phyloP scores from a whole-genome alignment of 2,113 vertebrate species.

The Microtus ochrogaster region DNA sequence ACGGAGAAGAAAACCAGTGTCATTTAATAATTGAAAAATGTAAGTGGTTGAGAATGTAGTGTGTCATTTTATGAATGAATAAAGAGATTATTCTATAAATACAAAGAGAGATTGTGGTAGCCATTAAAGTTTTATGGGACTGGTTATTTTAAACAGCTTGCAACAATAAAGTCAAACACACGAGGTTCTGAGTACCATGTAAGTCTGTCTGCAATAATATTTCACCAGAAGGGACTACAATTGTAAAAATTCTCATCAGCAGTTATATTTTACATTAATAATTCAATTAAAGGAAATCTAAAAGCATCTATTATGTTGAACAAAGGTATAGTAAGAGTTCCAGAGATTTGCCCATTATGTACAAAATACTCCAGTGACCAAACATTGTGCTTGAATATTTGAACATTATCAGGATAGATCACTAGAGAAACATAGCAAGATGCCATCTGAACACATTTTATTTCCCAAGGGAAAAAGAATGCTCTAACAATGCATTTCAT shows the following conservation, averaged over 20 bases:
- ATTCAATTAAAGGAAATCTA: slow-evolving; percentile 28
- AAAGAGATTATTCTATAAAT: slow-evolving; percentile 72
- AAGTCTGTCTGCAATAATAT: slow-evolving; percentile 76
- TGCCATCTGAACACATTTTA: neutral
- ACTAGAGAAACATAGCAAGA: neutral
- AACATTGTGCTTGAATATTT: slow-evolving; percentile 38
- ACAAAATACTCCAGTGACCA: neutral
- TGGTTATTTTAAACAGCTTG: slow-evolving; percentile 85
- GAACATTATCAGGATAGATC: neutral
- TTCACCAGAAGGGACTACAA: slow-evolving; percentile 73
- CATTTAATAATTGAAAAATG: slow-evolving; percentile 75
- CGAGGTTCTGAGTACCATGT: slow-evolving; percentile 71
- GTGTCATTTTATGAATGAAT: slow-evolving; percentile 80
- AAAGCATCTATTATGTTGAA: slow-evolving; percentile 59
- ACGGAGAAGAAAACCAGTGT: slow-evolving; percentile 67
- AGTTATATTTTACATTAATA: slow-evolving; percentile 72
- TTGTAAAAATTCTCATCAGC: slow-evolving; percentile 59
- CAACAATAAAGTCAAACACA: slow-evolving; percentile 80
- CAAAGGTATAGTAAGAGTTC: neutral
- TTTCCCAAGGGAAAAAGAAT: neutral
- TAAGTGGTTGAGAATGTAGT: slow-evolving; percentile 70
- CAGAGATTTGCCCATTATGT: slow-evolving; percentile 19
- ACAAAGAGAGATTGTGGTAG: slow-evolving; percentile 76
- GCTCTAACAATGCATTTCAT: neutral
- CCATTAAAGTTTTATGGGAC: slow-evolving; percentile 84